Evolutionary conservation across 2,113 vertebrate genomes (phyloP).

Genomic region (Ascaphus truei): DNA sequence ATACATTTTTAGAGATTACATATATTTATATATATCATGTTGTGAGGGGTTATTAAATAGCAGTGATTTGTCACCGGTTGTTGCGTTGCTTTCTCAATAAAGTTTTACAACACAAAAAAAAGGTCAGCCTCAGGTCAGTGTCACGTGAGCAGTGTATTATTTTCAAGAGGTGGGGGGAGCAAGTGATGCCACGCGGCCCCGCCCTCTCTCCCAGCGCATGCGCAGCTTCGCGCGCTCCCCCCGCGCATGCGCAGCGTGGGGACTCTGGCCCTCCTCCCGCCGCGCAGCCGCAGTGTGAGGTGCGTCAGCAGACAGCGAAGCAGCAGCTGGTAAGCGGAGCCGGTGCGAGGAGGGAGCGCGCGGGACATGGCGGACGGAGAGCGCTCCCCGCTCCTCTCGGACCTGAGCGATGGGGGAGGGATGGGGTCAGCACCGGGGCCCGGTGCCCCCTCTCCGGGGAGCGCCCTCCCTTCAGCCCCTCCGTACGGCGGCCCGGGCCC

Average conservation of each 20-base stretch:
- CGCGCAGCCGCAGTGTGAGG: not conserved
- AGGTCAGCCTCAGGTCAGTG: not conserved
- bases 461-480: slow-evolving; percentile 48
- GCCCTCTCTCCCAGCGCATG: not conserved
- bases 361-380: slow-evolving; percentile 56
- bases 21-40: too few relatives aligned
- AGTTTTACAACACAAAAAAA: not conserved
- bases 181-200: not conserved
- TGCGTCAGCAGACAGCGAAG: slow-evolving; percentile 27
- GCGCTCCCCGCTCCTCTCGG: slow-evolving; percentile 56
- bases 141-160: not conserved
- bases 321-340: slow-evolving; percentile 1
- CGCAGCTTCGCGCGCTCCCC: not conserved
- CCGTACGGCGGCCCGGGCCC: slow-evolving; percentile 36
- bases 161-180: not conserved
- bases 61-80: too few relatives aligned
- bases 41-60: too few relatives aligned
- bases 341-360: slow-evolving; percentile 24
- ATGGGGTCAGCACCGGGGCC: slow-evolving; percentile 43
- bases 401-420: slow-evolving; percentile 50
- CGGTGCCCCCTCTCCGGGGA: slow-evolving; percentile 41
- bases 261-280: not conserved
- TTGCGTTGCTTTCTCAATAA: too few relatives aligned
- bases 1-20: too few relatives aligned
- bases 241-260: slow-evolving; percentile 7